These are phyloP conservation scores for Entomyzon cyanotis DNA, from an alignment of 2,113 vertebrate genomes.

Conservation along the genomic window DNA sequence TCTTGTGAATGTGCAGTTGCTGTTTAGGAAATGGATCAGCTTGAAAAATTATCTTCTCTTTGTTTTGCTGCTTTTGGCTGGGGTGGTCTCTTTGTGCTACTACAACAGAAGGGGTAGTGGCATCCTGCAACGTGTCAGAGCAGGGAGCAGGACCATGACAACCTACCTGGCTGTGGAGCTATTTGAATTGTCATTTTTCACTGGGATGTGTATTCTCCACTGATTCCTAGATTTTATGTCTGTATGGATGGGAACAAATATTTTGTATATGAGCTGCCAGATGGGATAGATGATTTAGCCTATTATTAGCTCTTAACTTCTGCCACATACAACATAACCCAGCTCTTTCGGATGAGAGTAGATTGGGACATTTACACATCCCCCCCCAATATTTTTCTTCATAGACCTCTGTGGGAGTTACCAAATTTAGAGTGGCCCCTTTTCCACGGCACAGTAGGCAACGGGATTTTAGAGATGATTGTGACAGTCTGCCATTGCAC, in stretches of 20 bases:
- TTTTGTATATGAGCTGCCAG: background rate
- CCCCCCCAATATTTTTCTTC: background rate
- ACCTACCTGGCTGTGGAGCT: background rate
- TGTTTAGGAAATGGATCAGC: background rate
- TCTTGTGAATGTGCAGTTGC: background rate
- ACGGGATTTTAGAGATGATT: background rate
- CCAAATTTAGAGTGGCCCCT: background rate
- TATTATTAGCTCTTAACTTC: background rate
- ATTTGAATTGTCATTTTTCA: background rate
- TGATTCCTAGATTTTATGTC: background rate
- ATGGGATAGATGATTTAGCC: background rate
- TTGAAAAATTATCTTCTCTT: background rate
- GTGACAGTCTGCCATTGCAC: background rate
- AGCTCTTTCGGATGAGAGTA: background rate
- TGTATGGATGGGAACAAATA: background rate
- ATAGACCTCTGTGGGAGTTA: background rate
- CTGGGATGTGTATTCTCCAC: background rate
- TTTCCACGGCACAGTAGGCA: background rate
- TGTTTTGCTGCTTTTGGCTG: background rate
- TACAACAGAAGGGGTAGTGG: background rate
- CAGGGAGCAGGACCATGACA: background rate
- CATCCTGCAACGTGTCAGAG: background rate
- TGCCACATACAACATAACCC: background rate
- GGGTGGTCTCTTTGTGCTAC: background rate
- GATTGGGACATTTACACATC: background rate